phyloP scores from a whole-genome alignment of 2,888 invertebrate genomes.

The Melolontha melolontha region DNA sequence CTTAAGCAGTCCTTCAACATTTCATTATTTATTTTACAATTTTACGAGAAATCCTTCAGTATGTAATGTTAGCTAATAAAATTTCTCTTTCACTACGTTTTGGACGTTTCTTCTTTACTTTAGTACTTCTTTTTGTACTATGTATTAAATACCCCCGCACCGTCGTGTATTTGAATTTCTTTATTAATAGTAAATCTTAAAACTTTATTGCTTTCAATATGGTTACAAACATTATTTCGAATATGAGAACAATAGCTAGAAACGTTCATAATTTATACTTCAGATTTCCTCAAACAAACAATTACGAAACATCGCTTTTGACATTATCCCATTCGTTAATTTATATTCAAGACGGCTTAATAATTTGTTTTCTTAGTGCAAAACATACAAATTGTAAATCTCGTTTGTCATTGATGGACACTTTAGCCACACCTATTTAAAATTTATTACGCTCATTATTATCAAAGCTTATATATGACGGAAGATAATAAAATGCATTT shows the following conservation, averaged over 20 bases:
- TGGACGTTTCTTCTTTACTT: too few relatives aligned
- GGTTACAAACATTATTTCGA: too few relatives aligned
- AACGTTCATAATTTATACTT: constrained; percentile 17
- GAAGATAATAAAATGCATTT: constrained; percentile 31
- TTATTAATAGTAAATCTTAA: too few relatives aligned
- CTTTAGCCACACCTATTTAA: constrained; percentile 28
- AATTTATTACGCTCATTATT: constrained; percentile 31
- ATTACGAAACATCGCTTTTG: constrained; percentile 15
- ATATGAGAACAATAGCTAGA: background rate
- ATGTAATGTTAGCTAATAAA: too few relatives aligned
- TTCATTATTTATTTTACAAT: too few relatives aligned
- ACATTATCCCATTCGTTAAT: constrained; percentile 3
- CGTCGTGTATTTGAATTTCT: too few relatives aligned
- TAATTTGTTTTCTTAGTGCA: constrained; percentile 22
- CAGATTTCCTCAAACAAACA: constrained; percentile 14
- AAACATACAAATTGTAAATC: constrained; percentile 18
- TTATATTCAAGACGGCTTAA: constrained; percentile 14
- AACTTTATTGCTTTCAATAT: too few relatives aligned
- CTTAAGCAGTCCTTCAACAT: too few relatives aligned
- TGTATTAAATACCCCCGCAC: too few relatives aligned
- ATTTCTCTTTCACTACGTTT: too few relatives aligned
- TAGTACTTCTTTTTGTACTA: too few relatives aligned
- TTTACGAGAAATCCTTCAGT: too few relatives aligned
- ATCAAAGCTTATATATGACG: constrained; percentile 21
- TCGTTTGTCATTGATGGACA: constrained; percentile 17